These are phyloP conservation scores for Rapana venosa DNA, from an alignment of 2,888 invertebrate genomes.

Conservation along the genomic window DNA sequence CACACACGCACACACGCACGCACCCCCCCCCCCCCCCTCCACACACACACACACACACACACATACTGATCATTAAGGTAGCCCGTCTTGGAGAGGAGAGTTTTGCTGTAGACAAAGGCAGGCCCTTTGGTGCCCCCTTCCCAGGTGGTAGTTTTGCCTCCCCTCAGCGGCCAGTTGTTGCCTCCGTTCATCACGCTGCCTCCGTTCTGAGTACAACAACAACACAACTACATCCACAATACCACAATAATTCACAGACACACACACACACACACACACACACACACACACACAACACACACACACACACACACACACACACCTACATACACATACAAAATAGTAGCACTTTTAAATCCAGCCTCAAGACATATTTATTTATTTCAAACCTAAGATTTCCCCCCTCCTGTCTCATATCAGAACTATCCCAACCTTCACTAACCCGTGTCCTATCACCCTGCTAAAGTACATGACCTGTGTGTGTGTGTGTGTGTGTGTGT, in stretches of 20 bases:
- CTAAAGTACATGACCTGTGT: no score
- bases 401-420: no score
- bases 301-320: no score
- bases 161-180: conserved; percentile 33
- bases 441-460: no score
- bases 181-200: neutral
- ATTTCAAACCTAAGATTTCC: no score
- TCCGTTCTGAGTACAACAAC: neutral
- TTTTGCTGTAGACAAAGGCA: conserved; percentile 23
- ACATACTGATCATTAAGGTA: conserved; percentile 17
- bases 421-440: no score
- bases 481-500: no score
- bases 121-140: conserved; percentile 3
- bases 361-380: no score
- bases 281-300: neutral
- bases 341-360: no score
- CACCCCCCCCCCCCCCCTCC: neutral
- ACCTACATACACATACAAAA: no score
- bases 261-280: conserved; percentile 18
- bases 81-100: neutral
- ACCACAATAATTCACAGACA: neutral
- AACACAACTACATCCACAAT: no score
- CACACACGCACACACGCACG: neutral
- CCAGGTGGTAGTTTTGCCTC: conserved; percentile 27
- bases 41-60: neutral